phyloP scores from a whole-genome alignment of 2,113 vertebrate species.

The Syngnathus scovelli region DNA sequence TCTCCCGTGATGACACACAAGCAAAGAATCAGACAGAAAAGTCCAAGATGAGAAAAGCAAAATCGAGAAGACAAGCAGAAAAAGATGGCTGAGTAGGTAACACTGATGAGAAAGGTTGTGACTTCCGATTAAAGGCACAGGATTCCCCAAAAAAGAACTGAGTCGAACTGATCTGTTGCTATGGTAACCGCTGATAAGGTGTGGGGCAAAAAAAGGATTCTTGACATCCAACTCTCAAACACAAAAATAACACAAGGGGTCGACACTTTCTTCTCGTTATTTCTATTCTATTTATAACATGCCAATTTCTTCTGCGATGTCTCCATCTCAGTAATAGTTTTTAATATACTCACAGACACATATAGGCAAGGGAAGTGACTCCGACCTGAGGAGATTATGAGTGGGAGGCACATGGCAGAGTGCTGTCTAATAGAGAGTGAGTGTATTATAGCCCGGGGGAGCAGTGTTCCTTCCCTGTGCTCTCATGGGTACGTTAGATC shows the following conservation, averaged over 20 bases:
- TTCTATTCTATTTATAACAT: background rate
- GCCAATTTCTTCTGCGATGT: constrained; percentile 4
- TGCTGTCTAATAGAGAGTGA: constrained; percentile 40
- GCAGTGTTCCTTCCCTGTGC: constrained; percentile 6
- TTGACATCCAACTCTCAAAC: constrained; percentile 7
- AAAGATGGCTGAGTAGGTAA: constrained; percentile 45
- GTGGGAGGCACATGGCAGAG: constrained; percentile 42
- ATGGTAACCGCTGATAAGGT: constrained; percentile 66
- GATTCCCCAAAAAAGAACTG: constrained; percentile 38
- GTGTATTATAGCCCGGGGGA: constrained; percentile 23
- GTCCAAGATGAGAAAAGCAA: constrained; percentile 29
- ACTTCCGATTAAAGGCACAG: constrained; percentile 44
- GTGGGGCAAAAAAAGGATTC: constrained; percentile 41
- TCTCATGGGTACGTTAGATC: background rate
- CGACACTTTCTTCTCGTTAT: too few relatives aligned
- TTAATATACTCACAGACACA: constrained; percentile 5
- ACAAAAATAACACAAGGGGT: constrained; percentile 8
- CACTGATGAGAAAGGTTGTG: constrained; percentile 44
- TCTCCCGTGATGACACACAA: background rate
- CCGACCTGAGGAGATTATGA: constrained; percentile 35
- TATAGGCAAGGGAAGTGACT: constrained; percentile 27
- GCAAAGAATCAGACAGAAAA: constrained; percentile 4
- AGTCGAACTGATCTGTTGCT: constrained; percentile 66
- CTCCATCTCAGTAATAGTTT: constrained; percentile 13
- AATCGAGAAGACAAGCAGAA: constrained; percentile 32